These are phyloP conservation scores for Hesperia comma DNA, from an alignment of 2,888 invertebrate genomes.

Conservation along the genomic window DNA sequence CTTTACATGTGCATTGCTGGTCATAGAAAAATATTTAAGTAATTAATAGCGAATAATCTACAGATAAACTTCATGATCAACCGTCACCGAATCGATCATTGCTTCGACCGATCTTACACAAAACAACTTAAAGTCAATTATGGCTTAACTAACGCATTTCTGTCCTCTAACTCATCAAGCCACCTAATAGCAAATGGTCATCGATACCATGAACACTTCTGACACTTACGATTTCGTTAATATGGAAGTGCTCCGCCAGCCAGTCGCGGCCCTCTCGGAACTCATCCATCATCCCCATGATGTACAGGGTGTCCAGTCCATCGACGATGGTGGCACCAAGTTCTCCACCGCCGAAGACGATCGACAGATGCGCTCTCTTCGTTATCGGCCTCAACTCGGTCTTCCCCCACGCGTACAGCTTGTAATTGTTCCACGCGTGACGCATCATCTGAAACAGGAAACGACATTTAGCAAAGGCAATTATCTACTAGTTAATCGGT, in stretches of 20 bases:
- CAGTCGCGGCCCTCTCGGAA: constrained; percentile 97
- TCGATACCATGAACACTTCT: neutral
- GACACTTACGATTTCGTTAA: constrained; percentile 87
- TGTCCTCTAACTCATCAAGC: too few relatives aligned
- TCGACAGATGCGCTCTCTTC: constrained; percentile 94
- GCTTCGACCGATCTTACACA: too few relatives aligned
- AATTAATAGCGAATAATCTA: too few relatives aligned
- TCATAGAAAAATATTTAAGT: too few relatives aligned
- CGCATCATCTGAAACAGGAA: constrained; percentile 94
- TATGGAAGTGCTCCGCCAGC: constrained; percentile 93
- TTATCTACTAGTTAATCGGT: neutral
- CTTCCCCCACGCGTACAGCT: constrained; percentile 98
- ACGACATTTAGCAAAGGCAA: constrained; percentile 11
- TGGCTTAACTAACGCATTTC: too few relatives aligned
- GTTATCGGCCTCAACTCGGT: constrained; percentile 97
- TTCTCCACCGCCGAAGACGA: constrained; percentile 93
- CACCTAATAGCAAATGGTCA: too few relatives aligned
- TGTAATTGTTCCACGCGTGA: constrained; percentile 99
- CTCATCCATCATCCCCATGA: constrained; percentile 98
- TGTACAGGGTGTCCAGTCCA: constrained; percentile 97
- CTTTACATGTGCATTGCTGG: too few relatives aligned
- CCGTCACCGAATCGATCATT: too few relatives aligned
- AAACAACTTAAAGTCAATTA: too few relatives aligned
- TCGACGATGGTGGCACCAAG: constrained; percentile 98
- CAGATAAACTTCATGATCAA: too few relatives aligned